phyloP scores from a whole-genome alignment of 1,140 invertebrate species.

The Plodia interpunctella region DNA sequence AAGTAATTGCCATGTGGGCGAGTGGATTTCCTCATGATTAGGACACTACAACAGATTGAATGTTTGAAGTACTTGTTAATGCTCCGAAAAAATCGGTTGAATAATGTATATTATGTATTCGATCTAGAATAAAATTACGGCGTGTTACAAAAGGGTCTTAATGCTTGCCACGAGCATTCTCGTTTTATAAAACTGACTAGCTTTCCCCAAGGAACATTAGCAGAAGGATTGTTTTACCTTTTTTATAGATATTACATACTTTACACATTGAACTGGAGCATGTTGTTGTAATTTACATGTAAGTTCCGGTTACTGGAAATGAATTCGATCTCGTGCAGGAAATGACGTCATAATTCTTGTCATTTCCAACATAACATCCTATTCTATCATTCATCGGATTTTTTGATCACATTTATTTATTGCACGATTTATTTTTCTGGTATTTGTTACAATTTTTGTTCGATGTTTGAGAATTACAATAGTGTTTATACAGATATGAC shows the following conservation, averaged over 20 bases:
- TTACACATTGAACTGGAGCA: not conserved
- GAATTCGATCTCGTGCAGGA: not conserved
- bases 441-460: too few relatives aligned
- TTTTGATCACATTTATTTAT: constrained; percentile 2
- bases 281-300: not conserved
- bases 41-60: too few relatives aligned
- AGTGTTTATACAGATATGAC: not conserved
- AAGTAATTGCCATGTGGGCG: too few relatives aligned
- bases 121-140: too few relatives aligned
- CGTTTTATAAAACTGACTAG: not conserved
- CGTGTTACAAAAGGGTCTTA: not conserved
- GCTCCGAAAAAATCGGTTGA: too few relatives aligned
- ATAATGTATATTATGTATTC: too few relatives aligned
- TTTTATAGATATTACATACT: not conserved
- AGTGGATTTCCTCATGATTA: too few relatives aligned
- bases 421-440: not conserved
- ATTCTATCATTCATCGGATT: not conserved
- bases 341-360: constrained; percentile 4
- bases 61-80: too few relatives aligned
- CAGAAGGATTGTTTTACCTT: not conserved
- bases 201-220: not conserved
- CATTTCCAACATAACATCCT: not conserved
- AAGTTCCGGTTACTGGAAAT: constrained; percentile 1
- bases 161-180: not conserved
- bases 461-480: not conserved